Evolutionary conservation across 2,113 vertebrate genomes (phyloP).

Genomic region (Notothenia rossii): DNA sequence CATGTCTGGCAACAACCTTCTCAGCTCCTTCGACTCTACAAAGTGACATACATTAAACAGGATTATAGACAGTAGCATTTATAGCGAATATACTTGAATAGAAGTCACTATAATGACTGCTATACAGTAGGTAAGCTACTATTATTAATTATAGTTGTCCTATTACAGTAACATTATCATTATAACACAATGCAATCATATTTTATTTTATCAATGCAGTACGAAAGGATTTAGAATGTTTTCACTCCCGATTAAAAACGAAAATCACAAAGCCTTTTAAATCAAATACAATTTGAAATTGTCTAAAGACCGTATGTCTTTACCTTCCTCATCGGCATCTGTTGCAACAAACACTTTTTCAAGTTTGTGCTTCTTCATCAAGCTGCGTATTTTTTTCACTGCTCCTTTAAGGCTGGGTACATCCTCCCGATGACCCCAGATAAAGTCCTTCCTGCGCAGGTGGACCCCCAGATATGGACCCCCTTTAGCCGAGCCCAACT

Average conservation of each 20-base stretch:
- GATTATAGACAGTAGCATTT: background rate
- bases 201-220: background rate
- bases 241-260: background rate
- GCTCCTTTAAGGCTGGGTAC: constrained; percentile 92
- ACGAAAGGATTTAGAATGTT: background rate
- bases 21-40: constrained; percentile 88
- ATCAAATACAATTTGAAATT: background rate
- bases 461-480: constrained; percentile 94
- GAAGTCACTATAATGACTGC: background rate
- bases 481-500: constrained; percentile 87
- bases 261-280: background rate
- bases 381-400: constrained; percentile 88
- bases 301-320: background rate
- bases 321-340: constrained; percentile 91
- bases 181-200: background rate
- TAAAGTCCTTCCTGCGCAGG: constrained; percentile 94
- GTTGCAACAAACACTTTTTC: constrained; percentile 94
- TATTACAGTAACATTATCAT: background rate
- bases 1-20: constrained; percentile 89
- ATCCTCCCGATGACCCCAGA: constrained; percentile 96
- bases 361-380: constrained; percentile 88
- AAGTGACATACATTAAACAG: background rate
- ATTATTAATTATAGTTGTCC: background rate
- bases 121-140: background rate
- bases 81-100: background rate